These are phyloP conservation scores for Drosophila parabipectinata DNA, from an alignment of 1,140 invertebrate genomes.

Conservation along the genomic window DNA sequence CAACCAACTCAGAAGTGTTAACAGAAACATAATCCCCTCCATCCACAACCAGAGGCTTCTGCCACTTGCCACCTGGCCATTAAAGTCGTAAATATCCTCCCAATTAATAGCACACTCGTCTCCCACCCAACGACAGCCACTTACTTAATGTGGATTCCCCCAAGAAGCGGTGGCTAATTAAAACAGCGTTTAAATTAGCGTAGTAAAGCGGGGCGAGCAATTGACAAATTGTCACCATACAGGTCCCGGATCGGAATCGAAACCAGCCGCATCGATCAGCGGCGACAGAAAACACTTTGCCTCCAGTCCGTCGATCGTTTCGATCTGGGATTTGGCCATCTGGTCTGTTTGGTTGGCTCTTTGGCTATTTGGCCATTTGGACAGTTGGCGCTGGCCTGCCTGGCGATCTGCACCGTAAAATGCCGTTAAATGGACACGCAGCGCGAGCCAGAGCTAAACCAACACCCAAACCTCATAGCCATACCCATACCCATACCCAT, in stretches of 20 bases:
- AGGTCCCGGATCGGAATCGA: conserved; percentile 8
- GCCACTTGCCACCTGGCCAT: conserved; percentile 1
- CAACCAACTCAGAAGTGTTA: background rate
- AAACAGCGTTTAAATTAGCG: conserved; percentile 55
- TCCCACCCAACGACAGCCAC: conserved; percentile 7
- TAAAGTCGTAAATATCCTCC: conserved; percentile 8
- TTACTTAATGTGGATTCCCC: conserved; percentile 2
- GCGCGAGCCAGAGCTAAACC: conserved; percentile 21
- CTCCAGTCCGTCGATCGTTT: conserved; percentile 22
- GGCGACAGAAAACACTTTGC: conserved; percentile 56
- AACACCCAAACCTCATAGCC: background rate
- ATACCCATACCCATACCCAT: background rate
- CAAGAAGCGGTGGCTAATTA: conserved; percentile 39
- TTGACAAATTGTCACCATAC: conserved; percentile 48
- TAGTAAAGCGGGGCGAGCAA: conserved; percentile 44
- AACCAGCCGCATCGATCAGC: conserved; percentile 48
- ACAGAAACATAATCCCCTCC: background rate
- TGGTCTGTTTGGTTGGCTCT: conserved; percentile 5
- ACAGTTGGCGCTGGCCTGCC: conserved; percentile 11
- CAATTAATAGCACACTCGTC: conserved; percentile 21
- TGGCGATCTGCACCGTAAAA: conserved; percentile 29
- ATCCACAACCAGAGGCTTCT: background rate
- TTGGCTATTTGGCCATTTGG: conserved; percentile 21
- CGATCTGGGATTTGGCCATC: conserved; percentile 20
- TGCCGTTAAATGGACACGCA: conserved; percentile 74